Evolutionary conservation across 2,888 invertebrate species (phyloP).

Genomic region (Nomada hirtipes): DNA sequence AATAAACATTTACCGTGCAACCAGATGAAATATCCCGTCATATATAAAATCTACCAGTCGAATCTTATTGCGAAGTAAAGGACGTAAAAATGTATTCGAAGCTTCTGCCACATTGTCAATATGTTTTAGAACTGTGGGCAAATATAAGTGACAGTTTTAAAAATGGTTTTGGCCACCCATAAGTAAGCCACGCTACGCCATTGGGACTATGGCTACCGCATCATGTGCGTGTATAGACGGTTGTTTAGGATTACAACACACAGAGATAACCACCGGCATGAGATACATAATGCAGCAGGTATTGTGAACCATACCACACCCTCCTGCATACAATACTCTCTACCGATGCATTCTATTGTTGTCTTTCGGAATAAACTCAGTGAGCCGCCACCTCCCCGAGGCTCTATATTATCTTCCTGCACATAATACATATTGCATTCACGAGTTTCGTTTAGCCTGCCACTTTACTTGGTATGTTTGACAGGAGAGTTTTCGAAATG

Average conservation of each 20-base stretch:
- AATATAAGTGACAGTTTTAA: not conserved
- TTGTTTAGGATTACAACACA: conserved; percentile 78
- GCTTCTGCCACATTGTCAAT: not conserved
- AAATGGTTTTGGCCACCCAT: conserved; percentile 26
- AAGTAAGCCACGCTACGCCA: conserved; percentile 48
- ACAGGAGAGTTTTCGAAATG: conserved; percentile 63
- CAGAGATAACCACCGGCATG: conserved; percentile 72
- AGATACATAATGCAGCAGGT: conserved; percentile 83
- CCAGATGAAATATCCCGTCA: too few species aligned
- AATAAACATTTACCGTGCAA: too few species aligned
- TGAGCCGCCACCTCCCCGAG: conserved; percentile 73
- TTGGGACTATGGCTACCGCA: conserved; percentile 53
- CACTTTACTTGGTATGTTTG: conserved; percentile 67
- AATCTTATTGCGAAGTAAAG: too few species aligned
- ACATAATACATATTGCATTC: conserved; percentile 75
- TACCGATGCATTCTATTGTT: conserved; percentile 79
- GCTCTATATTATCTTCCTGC: conserved; percentile 74
- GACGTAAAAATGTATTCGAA: not conserved
- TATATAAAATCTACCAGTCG: too few species aligned
- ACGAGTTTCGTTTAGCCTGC: conserved; percentile 68
- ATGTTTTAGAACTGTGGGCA: not conserved
- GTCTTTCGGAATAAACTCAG: conserved; percentile 79
- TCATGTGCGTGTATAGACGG: conserved; percentile 66
- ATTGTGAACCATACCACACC: conserved; percentile 79
- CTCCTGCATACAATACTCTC: conserved; percentile 79